A percentile compares a stretch with the other conserved stretches of the same genome.
Evolutionary conservation across 92 coral and sea anemone species (phyloP).

Genomic region (Desmophyllum pertusum): DNA sequence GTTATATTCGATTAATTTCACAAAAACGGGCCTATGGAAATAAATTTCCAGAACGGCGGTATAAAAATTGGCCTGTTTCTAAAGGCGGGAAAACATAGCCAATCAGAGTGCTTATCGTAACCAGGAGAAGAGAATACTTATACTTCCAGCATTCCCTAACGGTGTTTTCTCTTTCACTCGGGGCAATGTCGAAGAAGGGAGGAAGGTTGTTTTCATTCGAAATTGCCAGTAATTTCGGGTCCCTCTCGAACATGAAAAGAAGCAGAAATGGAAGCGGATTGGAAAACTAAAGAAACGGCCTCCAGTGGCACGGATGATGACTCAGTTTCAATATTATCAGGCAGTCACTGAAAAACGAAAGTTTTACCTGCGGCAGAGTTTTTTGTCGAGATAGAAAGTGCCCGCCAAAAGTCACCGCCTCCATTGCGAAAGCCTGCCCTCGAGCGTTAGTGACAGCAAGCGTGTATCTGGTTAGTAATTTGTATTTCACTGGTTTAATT

Average conservation of each 20-base stretch:
- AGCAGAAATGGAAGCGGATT: constrained; percentile 4
- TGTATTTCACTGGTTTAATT: constrained; percentile 19
- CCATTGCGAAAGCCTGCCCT: not conserved
- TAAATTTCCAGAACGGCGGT: no score
- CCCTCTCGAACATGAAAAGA: constrained; percentile 1
- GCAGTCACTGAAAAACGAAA: constrained; percentile 24
- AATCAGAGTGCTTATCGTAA: constrained; percentile 16
- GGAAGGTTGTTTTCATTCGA: not conserved
- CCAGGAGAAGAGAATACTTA: not conserved
- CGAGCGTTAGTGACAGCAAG: constrained; percentile 22
- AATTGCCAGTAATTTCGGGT: not conserved
- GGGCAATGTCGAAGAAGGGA: not conserved
- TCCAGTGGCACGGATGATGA: not conserved
- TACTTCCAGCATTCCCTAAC: not conserved
- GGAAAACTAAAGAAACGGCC: not conserved
- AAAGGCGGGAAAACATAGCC: constrained; percentile 46
- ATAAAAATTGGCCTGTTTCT: no score
- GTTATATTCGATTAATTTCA: no score
- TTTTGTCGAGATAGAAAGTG: not conserved
- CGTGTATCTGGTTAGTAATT: constrained; percentile 40
- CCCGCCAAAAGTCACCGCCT: constrained; percentile 33
- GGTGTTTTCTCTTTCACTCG: not conserved
- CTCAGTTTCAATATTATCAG: constrained; percentile 6
- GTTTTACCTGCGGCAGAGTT: constrained; percentile 15
- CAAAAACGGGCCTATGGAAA: constrained; percentile 39